Evolutionary conservation across 2,113 vertebrate species (phyloP).

Genomic region (Noturus placidus): DNA sequence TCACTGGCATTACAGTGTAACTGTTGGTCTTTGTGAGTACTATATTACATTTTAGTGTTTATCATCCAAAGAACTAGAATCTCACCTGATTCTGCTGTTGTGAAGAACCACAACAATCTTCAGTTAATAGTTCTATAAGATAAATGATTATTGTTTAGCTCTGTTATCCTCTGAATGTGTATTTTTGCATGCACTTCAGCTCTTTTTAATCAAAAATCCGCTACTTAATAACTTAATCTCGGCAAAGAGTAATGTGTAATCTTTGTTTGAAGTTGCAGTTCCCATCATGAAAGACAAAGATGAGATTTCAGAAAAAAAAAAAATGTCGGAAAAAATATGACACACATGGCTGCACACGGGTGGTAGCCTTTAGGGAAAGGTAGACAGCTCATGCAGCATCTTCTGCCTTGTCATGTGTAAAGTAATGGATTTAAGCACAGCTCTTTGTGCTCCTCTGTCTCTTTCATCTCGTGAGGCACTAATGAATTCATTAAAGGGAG

Average conservation of each 20-base stretch:
- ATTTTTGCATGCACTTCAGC: not conserved
- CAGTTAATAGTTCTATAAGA: not conserved
- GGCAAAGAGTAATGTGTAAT: not conserved
- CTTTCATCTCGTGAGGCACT: slow-evolving; percentile 35
- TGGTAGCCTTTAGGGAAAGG: slow-evolving; percentile 16
- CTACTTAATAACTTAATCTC: not conserved
- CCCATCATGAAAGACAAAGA: not conserved
- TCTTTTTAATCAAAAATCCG: slow-evolving; percentile 2
- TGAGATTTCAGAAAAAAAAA: not conserved
- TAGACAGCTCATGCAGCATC: not conserved
- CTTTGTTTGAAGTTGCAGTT: not conserved
- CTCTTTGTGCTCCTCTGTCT: slow-evolving; percentile 40
- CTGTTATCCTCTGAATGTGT: not conserved
- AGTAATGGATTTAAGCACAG: slow-evolving; percentile 33
- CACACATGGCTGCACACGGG: not conserved
- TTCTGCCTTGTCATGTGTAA: slow-evolving; percentile 14
- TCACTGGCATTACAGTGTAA: not conserved
- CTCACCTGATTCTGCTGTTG: not conserved
- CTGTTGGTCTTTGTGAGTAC: not conserved
- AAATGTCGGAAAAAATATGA: not conserved
- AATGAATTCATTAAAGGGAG: slow-evolving; percentile 52
- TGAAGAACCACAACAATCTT: not conserved
- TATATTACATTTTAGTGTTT: not conserved
- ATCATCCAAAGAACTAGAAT: not conserved
- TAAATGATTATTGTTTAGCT: not conserved